Evolutionary conservation across 2,113 vertebrate species (phyloP).

Genomic region (Mormyrus iriodes): DNA sequence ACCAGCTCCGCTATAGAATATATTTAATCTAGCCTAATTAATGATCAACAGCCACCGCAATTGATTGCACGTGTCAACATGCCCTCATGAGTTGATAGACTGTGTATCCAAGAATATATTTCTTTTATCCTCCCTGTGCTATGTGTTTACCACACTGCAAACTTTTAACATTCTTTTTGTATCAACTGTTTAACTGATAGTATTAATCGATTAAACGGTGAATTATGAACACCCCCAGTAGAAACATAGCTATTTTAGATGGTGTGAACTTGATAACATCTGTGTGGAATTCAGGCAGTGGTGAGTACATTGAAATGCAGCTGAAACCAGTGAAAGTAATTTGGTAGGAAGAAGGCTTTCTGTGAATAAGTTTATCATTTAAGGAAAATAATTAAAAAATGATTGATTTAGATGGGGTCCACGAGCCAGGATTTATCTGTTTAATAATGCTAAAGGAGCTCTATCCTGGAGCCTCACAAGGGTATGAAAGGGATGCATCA

Average conservation of each 20-base stretch:
- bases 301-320: not conserved
- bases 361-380: not conserved
- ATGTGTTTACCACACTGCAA: no score
- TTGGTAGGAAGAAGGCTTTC: not conserved
- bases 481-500: not conserved
- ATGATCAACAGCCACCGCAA: no score
- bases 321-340: not conserved
- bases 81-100: no score
- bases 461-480: not conserved
- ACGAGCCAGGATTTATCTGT: slow-evolving; percentile 12
- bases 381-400: not conserved
- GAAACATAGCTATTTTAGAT: not conserved
- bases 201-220: no score
- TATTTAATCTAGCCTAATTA: no score
- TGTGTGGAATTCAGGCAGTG: not conserved
- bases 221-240: no score
- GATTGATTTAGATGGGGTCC: not conserved
- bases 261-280: not conserved
- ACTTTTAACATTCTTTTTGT: no score
- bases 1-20: no score
- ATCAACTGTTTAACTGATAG: no score
- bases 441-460: slow-evolving; percentile 7
- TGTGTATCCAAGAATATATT: no score
- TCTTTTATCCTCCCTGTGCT: no score
- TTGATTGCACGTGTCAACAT: no score